Percentiles rank a stretch among this genome's conserved stretches.
Conservation (phyloP, 2,888 invertebrate genomes). For the Drosophila gaucha region DNA sequence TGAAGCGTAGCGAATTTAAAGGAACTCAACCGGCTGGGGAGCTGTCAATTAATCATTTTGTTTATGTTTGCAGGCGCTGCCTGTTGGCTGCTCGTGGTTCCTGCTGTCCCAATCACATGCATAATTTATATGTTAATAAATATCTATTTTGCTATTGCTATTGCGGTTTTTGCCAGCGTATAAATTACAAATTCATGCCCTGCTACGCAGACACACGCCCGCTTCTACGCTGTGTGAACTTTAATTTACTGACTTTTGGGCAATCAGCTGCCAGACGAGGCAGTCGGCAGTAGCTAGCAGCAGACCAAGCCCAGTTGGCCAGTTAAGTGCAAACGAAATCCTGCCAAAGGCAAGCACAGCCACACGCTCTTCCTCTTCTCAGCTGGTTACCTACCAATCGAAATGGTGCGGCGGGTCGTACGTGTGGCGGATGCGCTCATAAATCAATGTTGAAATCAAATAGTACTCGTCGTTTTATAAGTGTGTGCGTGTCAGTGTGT, state of each 20-base stretch:
- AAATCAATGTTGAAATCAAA: conserved; percentile 80
- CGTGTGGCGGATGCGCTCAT: conserved; percentile 79
- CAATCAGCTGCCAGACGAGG: conserved; percentile 74
- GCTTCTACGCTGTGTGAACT: conserved; percentile 50
- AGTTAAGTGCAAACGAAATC: conserved; percentile 70
- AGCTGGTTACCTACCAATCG: conserved; percentile 31
- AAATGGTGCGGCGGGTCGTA: no score
- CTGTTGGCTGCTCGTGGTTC: conserved; percentile 10
- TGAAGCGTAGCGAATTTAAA: conserved; percentile 44
- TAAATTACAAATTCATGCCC: conserved; percentile 75
- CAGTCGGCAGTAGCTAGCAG: conserved; percentile 25
- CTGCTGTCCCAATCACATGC: conserved; percentile 71
- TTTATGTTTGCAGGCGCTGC: conserved; percentile 2
- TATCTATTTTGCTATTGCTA: conserved; percentile 78
- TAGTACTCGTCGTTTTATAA: conserved; percentile 70
- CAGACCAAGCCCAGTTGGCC: conserved; percentile 38
- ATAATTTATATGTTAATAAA: conserved; percentile 79
- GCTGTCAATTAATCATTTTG: conserved; percentile 68
- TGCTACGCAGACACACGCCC: conserved; percentile 27
- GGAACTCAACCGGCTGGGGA: conserved; percentile 10
- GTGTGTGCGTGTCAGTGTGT: background rate
- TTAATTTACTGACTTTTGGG: conserved; percentile 77
- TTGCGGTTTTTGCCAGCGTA: conserved; percentile 73
- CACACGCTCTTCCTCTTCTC: conserved; percentile 3
- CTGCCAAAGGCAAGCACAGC: conserved; percentile 66